phyloP scores from a whole-genome alignment of 2,888 invertebrate species.

The Schrankia costaestrigalis region DNA sequence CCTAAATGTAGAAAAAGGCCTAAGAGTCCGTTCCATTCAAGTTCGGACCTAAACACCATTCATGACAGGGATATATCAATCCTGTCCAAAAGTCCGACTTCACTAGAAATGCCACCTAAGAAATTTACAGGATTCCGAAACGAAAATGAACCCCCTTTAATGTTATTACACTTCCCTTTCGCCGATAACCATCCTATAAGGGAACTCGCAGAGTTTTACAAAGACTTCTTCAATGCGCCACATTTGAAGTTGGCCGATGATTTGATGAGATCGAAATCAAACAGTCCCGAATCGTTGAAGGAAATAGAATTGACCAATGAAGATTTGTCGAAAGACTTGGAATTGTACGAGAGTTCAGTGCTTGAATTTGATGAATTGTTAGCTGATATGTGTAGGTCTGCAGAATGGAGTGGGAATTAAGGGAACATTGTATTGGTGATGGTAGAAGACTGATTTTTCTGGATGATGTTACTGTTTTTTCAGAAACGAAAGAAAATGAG shows the following conservation, averaged over 20 bases:
- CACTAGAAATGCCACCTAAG: conserved; percentile 65
- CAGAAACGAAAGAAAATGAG: conserved; percentile 3
- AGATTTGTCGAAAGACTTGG: conserved; percentile 86
- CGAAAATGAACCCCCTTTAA: conserved; percentile 84
- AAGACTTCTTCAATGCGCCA: conserved; percentile 88
- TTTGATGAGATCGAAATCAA: conserved; percentile 26
- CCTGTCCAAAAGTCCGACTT: conserved; percentile 63
- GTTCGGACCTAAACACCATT: conserved; percentile 55
- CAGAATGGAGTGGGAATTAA: conserved; percentile 80
- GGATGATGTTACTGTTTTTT: conserved; percentile 17
- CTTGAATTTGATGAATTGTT: conserved; percentile 88
- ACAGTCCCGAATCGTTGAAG: conserved; percentile 42
- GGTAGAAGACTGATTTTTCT: conserved; percentile 42
- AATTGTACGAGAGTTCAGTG: conserved; percentile 86
- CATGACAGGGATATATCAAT: conserved; percentile 54
- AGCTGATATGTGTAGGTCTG: conserved; percentile 84
- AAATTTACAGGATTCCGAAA: conserved; percentile 66
- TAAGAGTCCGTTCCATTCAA: conserved; percentile 30
- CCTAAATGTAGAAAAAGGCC: conserved; percentile 62
- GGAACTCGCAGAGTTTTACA: conserved; percentile 89
- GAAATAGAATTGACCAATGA: conserved; percentile 60
- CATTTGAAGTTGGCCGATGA: conserved; percentile 62
- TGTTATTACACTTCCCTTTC: conserved; percentile 87
- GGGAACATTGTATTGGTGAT: conserved; percentile 29
- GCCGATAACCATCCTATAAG: conserved; percentile 86